Evolutionary conservation across 2,888 invertebrate genomes (phyloP), one percentile per base, ranked within the genome.

Genomic region (Erebia epiphron): DNA sequence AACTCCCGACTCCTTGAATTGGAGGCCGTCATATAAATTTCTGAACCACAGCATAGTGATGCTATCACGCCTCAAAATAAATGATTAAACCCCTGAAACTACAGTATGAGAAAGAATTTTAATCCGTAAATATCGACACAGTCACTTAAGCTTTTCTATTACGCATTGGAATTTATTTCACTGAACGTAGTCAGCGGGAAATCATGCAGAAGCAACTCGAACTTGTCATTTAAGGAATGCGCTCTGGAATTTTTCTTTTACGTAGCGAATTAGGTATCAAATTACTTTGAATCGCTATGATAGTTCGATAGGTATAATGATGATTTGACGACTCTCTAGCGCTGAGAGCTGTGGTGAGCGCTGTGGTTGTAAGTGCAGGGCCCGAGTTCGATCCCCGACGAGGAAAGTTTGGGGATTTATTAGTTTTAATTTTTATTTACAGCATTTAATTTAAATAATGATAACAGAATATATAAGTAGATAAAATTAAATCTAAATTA

Each of bases 171-270:
- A 85, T 88, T 86, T 83, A 84, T 85, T 86, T 82, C 79, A 79
- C 73, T 79, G 80, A 80, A 80, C 81, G 83, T 84, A 88, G 88
- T 89, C 89, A 84, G 81, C 70, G 80, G 76, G 80, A 86, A 88
- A 86, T 88, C 89, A 89, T 88, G 89, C 88, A 86, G 87, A 89
- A 88, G 78, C 75, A 75, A 82, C 79, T 77, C 77, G 79, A 82
- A 83, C 83, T 84, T 85, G 86, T 86, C 85, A 80, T 73, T 81
- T 78, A 77, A 79, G 84, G 86, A 88, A 88, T 88, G 81, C 77
- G 78, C 81, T 73, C 79, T 77, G 75, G 83, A 86, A 87, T 86
- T 74, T 68, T 73, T 62, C 67, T 54, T 64, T 54, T 57, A 66
- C 56, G 66, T 66, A 46, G 56, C 66, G 46, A 57, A 43, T 57